Evolutionary conservation across 1,140 invertebrate species (phyloP), one percentile per base, ranked within the genome.

Genomic region (Halesus radiatus): DNA sequence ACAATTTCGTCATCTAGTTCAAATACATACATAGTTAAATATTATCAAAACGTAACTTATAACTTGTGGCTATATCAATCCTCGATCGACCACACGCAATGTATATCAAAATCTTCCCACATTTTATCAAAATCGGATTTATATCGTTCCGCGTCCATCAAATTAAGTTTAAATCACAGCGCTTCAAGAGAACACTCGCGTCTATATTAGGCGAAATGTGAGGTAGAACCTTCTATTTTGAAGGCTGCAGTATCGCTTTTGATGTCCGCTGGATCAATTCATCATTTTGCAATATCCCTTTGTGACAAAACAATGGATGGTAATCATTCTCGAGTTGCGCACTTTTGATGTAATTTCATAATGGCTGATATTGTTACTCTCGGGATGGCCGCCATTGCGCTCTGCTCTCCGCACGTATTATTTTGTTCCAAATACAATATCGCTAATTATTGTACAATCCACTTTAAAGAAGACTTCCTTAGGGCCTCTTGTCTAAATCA

Each of bases 271-370:
- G 66, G n/a, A 18, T 45, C 32, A 15, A 70, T 70, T 23, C n/a
- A 70, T 70, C 66, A 70, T 70, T 70, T 45, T 20, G 32, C 32
- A 45, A 70, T 32, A 29, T 70, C 8, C 22, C 66, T 70, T 70
- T 20, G 66, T 70, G 66, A 70, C 66, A 70, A 45, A 70, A 70
- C 29, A 70, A 70, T 70, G 66, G 66, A 20, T 50, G 13, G 66
- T 70, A 45, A 70, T 70, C 66, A 70, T 10, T 70, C 66, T 70
- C 6, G 6, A 23, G 66, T 20, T 45, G 66, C 66, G 66, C 45
- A 70, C 29, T 45, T 64, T 68, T 45, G 66, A 23, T 64, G 60
- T 64, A 64, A 64, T 64, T 64, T 64, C 60, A 64, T 23, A 64
- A 64, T 29, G 60, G 3, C 62, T 45, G 32, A 70, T 70, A 70